Conservation (phyloP, 2,797 vertebrate genomes). For the Anisognathus igniventris region DNA sequence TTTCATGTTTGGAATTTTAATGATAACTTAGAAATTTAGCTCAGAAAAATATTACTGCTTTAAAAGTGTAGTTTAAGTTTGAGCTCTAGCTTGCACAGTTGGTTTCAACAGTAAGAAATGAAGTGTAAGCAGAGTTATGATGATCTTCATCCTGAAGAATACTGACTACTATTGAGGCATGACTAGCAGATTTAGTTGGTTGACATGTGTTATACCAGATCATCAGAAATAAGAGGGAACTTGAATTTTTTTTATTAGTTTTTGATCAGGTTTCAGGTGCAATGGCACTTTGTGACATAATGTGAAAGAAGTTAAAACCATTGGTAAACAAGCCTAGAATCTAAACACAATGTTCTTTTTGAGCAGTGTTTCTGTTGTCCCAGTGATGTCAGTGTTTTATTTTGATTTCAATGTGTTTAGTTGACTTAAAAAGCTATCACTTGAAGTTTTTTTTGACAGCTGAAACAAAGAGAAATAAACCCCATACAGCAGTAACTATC, state of each 20-base stretch:
- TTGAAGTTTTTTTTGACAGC: slow-evolving; percentile 66
- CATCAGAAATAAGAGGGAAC: background rate
- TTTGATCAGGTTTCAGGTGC: background rate
- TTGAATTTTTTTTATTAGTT: background rate
- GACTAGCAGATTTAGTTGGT: background rate
- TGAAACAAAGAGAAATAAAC: slow-evolving; percentile 59
- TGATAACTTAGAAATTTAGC: background rate
- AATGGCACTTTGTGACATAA: background rate
- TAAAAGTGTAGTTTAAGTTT: background rate
- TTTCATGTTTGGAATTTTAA: background rate
- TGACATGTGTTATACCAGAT: background rate
- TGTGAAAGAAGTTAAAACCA: background rate
- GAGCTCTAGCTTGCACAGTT: background rate
- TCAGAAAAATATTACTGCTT: background rate
- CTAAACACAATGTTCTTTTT: background rate
- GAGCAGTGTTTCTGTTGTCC: background rate
- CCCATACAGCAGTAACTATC: slow-evolving; percentile 49
- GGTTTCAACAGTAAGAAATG: background rate
- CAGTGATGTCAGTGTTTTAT: background rate
- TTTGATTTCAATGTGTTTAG: slow-evolving; percentile 34
- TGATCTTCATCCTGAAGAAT: background rate
- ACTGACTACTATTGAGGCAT: background rate
- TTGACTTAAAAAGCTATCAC: slow-evolving; percentile 38
- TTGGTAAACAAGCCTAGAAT: background rate
- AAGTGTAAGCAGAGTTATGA: background rate